Evolutionary conservation across 2,113 vertebrate species (phyloP).

Genomic region (Micromys minutus): DNA sequence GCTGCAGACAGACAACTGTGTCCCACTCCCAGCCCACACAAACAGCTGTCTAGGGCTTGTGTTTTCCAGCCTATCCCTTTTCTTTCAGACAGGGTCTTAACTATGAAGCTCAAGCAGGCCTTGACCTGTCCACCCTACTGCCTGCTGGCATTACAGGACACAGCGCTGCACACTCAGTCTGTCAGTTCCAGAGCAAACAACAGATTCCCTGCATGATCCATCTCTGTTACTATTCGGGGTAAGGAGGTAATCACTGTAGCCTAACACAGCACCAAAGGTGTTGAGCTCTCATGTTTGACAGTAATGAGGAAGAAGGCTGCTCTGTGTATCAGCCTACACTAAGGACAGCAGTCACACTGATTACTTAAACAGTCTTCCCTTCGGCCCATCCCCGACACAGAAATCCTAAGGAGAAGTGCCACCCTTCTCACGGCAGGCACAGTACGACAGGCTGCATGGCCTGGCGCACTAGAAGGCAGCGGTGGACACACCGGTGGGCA

Average conservation of each 20-base stretch:
- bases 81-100: background rate
- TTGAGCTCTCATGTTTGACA: background rate
- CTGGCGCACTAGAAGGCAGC: background rate
- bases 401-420: background rate
- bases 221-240: background rate
- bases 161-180: background rate
- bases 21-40: background rate
- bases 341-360: background rate
- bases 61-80: background rate
- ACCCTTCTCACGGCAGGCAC: background rate
- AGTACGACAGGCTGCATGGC: background rate
- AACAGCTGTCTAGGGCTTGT: background rate
- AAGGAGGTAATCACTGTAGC: background rate
- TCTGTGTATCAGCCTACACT: background rate
- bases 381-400: background rate
- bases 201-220: background rate
- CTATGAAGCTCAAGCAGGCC: too few relatives aligned
- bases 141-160: background rate
- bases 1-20: background rate
- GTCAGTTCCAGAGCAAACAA: slow-evolving; percentile 9
- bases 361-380: slow-evolving; percentile 11
- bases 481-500: background rate
- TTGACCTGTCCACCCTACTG: too few relatives aligned
- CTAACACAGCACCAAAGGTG: background rate
- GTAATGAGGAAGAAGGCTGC: background rate